These are phyloP conservation scores for Triplophysa tibetana DNA, from an alignment of 2,113 vertebrate species.

Conservation along the genomic window DNA sequence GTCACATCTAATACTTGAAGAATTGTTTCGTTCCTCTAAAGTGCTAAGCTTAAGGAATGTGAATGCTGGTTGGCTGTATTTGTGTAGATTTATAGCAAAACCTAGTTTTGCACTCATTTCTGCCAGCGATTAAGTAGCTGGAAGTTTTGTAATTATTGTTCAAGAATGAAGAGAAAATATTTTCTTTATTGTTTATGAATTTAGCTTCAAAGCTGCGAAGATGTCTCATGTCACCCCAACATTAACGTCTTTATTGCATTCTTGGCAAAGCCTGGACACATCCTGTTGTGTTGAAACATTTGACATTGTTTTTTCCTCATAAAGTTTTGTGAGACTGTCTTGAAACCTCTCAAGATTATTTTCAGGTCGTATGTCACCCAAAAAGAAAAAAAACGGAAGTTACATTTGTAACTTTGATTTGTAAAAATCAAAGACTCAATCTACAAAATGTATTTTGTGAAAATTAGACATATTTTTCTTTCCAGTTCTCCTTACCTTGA, in stretches of 20 bases:
- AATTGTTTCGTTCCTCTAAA: slow-evolving; percentile 69
- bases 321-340: background rate
- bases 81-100: slow-evolving; percentile 60
- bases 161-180: slow-evolving; percentile 53
- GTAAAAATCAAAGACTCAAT: background rate
- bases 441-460: background rate
- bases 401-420: background rate
- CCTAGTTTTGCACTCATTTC: slow-evolving; percentile 40
- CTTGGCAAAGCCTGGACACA: background rate
- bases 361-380: background rate
- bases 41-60: slow-evolving; percentile 76
- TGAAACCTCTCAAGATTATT: background rate
- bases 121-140: slow-evolving; percentile 56
- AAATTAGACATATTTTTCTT: background rate
- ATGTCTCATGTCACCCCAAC: background rate
- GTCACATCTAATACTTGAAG: slow-evolving; percentile 87
- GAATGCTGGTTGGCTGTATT: slow-evolving; percentile 66
- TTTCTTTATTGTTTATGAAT: slow-evolving; percentile 23
- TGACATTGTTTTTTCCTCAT: background rate
- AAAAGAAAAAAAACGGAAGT: background rate
- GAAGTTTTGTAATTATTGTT: slow-evolving; percentile 64
- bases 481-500: background rate
- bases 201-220: background rate
- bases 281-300: too few species aligned
- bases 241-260: background rate